Base-by-base conservation (phyloP, 2,888 invertebrate species). In the Lepeophtheirus nordmannii region DNA sequence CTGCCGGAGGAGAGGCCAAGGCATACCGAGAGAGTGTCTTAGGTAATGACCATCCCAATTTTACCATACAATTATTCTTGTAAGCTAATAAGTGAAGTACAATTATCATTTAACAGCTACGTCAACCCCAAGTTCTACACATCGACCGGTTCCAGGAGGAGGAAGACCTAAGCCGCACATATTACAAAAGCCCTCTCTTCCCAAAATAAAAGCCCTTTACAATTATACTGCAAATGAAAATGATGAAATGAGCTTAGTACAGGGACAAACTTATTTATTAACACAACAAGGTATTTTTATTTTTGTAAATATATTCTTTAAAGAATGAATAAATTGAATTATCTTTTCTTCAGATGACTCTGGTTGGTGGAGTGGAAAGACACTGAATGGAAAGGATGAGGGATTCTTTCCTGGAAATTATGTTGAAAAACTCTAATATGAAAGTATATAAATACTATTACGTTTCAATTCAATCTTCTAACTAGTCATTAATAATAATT, bases 361-460 rank as follows among this genome's bases (percentile, higher is more conserved):
- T 20, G 84, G 84, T n/a, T 84, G 84, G 84, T 84, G 84, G 84
- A 77, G 77, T 57, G 83, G 84, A 56, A 76, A 76, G 70, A 60
- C 30, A 23, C 71, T 81, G 22, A 75, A 76, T 65, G 80, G 80
- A 7, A 79, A 78, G 8, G 53, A 46, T 70, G 78, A 80, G 68
- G 84, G 84, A 10, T 76, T 84, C 8, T 82, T 84, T 70, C 84
- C 84, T 1, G 80, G 80, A 40, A 84, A 84, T 73, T 84, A 84
- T 71, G 80, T 83, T n/a, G 74, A 76, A 39, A 73, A 72, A 69
- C 67, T 72, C 14, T 72, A 69, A 70, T 61, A 57, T 8, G 30
- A 30, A 30, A 30, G 30, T 2, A 30, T 30, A 30, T 30, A 30
- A 2, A 30, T 30, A 30, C 30, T 30, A 30, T 30, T 30, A 30